Conservation (phyloP, 2,888 invertebrate genomes). For the Cheilosia urbana region DNA sequence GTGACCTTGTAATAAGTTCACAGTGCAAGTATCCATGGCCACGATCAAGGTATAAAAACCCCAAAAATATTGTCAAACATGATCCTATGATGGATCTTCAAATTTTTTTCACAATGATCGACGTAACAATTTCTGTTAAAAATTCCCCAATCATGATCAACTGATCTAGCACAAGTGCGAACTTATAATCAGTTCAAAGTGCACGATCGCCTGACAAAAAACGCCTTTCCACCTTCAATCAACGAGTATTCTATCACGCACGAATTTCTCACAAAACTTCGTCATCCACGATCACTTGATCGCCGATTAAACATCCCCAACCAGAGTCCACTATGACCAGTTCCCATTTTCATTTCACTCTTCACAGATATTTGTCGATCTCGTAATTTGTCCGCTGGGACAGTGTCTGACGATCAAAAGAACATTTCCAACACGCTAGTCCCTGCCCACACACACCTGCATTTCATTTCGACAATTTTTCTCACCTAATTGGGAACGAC, state of each 20-base stretch:
- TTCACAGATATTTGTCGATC: conserved; percentile 39
- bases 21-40: background rate
- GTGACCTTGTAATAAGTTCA: background rate
- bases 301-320: background rate
- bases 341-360: conserved; percentile 9
- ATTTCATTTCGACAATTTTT: conserved; percentile 41
- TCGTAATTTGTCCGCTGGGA: conserved; percentile 70
- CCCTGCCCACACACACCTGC: conserved; percentile 32
- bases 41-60: background rate
- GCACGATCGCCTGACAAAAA: background rate
- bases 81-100: too few species aligned
- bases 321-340: background rate
- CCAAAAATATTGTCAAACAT: too few species aligned
- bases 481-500: conserved; percentile 59
- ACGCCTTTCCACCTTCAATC: too few species aligned
- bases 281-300: background rate
- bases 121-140: too few species aligned
- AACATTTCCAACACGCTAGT: conserved; percentile 28
- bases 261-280: too few species aligned
- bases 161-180: too few species aligned
- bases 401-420: conserved; percentile 29
- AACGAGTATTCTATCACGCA: too few species aligned
- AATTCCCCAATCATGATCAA: too few species aligned
- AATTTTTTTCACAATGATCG: too few species aligned
- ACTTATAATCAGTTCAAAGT: background rate